These are phyloP conservation scores for Scaeva pyrastri DNA, from an alignment of 2,888 invertebrate species.

Conservation along the genomic window DNA sequence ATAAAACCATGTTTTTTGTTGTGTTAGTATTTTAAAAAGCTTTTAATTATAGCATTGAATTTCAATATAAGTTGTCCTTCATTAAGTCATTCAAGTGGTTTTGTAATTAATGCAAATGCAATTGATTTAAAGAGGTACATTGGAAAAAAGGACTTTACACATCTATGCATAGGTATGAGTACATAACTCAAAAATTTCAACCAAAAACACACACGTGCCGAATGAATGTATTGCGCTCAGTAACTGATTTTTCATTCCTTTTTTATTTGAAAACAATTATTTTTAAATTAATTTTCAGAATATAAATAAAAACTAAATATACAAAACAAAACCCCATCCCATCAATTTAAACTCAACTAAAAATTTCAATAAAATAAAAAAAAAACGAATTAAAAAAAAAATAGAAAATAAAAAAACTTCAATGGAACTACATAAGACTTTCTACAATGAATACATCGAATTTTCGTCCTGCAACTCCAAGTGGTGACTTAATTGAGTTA, in stretches of 20 bases:
- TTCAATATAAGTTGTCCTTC: no score
- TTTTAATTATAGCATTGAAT: no score
- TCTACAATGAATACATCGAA: conserved; percentile 71
- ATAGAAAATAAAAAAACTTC: conserved; percentile 54
- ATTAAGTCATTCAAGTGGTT: no score
- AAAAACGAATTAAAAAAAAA: conserved; percentile 8
- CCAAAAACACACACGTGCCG: not conserved
- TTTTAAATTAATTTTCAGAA: conserved; percentile 29
- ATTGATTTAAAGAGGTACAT: no score
- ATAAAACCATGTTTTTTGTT: no score
- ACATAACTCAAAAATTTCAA: not conserved
- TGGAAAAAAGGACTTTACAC: no score
- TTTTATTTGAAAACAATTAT: not conserved
- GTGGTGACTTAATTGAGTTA: conserved; percentile 59
- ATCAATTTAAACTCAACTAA: not conserved
- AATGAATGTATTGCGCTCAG: conserved; percentile 27
- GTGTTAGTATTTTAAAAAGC: no score
- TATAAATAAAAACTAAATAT: not conserved
- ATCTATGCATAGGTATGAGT: no score
- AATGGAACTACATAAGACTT: conserved; percentile 64
- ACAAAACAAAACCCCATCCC: not conserved
- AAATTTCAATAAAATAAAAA: conserved; percentile 11
- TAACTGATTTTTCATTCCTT: not conserved
- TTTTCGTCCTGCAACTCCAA: conserved; percentile 62
- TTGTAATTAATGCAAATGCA: no score